Conservation (phyloP, 2,888 invertebrate species). For the Drosophila nr. perissopoda region DNA sequence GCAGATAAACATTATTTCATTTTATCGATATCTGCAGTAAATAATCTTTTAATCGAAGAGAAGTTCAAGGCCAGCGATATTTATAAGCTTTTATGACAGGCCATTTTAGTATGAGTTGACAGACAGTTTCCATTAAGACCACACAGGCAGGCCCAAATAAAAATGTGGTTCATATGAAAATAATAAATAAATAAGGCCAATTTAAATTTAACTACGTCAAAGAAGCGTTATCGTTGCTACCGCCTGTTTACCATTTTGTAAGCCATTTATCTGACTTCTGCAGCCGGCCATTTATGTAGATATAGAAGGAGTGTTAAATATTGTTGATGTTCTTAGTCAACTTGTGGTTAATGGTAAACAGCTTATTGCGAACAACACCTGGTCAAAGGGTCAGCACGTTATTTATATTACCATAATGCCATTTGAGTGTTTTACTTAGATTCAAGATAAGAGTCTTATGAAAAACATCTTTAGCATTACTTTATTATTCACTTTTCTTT, state of each 20-base stretch:
- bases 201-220: constrained; percentile 51
- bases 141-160: constrained; percentile 33
- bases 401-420: constrained; percentile 45
- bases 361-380: constrained; percentile 17
- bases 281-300: constrained; percentile 60
- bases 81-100: constrained; percentile 64
- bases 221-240: constrained; percentile 40
- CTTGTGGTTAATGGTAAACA: constrained; percentile 20
- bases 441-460: neutral
- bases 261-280: constrained; percentile 38
- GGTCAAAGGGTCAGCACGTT: constrained; percentile 40
- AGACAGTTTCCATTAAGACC: neutral
- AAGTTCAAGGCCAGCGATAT: constrained; percentile 54
- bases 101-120: constrained; percentile 25
- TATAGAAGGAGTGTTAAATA: constrained; percentile 26
- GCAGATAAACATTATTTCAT: neutral
- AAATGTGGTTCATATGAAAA: constrained; percentile 47
- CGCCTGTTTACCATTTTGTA: constrained; percentile 45
- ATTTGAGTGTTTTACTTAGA: constrained; percentile 23
- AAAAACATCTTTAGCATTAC: neutral
- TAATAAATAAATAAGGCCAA: constrained; percentile 61
- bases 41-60: constrained; percentile 46
- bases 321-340: constrained; percentile 16
- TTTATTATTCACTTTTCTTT: neutral
- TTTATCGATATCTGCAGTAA: neutral